Base-by-base conservation (phyloP, 2,113 vertebrate species). In the Prinia subflava region DNA sequence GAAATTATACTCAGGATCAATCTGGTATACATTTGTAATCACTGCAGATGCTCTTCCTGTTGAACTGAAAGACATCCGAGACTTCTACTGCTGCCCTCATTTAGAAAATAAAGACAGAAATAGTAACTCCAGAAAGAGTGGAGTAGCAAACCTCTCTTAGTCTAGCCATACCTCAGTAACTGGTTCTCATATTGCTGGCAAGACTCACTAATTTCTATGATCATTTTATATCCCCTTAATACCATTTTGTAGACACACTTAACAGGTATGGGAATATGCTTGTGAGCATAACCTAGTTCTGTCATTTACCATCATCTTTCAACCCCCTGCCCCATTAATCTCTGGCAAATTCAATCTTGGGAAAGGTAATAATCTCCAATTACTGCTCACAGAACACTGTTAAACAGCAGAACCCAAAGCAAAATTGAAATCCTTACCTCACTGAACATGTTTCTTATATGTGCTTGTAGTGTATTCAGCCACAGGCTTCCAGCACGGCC, bases 381-480 rank as follows among this genome's bases (percentile, higher is more conserved):
- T 90, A 91, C 62, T 89, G 69, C 49, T 95, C 86, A 69, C 5
- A 78, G 42, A 68, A 85, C 73, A 13, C 28, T 50, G 86, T 74
- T 97, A 97, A 95, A 95, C 21, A 52, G 35, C 81, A 93, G 92
- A 94, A 97, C 59, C 83, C 83, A 92, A 89, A 95, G 95, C 62
- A 95, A 95, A 93, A 89, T 89, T 93, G 77, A 97, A 96, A 97
- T 84, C 14, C 9, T 92, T 67, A 67, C 53, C 37, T 69, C 60
- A 64, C 13, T 57, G 59, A 84, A 78, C n/a, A 19, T 89, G 37
- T 96, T 95, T 97, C 87, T 92, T 91, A 76, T 70, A 74, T 93
- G 87, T 85, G 83, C 92, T 96, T 97, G 90, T 77, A 87, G 59
- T 90, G 76, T 94, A 87, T 95, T 97, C 96, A 97, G 82, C 85